These are phyloP conservation scores for Gallinago media DNA, from an alignment of 2,113 vertebrate genomes.

Conservation along the genomic window DNA sequence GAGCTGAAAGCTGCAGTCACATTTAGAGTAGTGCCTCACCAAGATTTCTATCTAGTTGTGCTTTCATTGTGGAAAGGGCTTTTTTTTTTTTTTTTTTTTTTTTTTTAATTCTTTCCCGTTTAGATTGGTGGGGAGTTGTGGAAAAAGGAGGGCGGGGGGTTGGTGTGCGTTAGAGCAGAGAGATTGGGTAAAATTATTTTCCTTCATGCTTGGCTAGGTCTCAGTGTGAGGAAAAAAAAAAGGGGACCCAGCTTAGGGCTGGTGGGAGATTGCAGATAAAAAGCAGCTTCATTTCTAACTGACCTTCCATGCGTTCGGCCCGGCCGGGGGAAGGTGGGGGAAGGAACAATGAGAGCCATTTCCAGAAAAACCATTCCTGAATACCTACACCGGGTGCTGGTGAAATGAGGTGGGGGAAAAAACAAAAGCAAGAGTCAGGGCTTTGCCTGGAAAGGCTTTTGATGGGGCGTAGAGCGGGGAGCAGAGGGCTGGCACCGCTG, in stretches of 20 bases:
- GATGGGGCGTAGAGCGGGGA: neutral
- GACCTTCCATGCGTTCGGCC: slow-evolving; percentile 70
- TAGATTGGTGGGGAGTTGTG: slow-evolving; percentile 18
- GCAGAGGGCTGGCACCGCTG: neutral
- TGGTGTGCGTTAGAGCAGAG: slow-evolving; percentile 78
- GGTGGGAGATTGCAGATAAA: slow-evolving; percentile 83
- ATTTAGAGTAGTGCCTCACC: slow-evolving; percentile 44
- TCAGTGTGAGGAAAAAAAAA: slow-evolving; percentile 63
- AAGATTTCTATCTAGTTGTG: slow-evolving; percentile 52
- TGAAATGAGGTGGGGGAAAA: neutral
- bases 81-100: neutral
- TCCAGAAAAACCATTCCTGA: slow-evolving; percentile 36
- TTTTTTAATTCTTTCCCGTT: slow-evolving; percentile 30
- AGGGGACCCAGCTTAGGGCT: slow-evolving; percentile 78
- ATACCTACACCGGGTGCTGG: neutral
- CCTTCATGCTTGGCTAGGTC: slow-evolving; percentile 82
- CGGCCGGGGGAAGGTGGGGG: neutral
- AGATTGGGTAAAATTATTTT: slow-evolving; percentile 86
- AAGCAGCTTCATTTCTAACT: slow-evolving; percentile 81
- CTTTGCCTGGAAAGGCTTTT: neutral
- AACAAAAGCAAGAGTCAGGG: slow-evolving; percentile 36
- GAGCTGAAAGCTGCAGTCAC: neutral
- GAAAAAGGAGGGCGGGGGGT: slow-evolving; percentile 31
- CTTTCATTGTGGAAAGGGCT: slow-evolving; percentile 41
- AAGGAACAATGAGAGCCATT: slow-evolving; percentile 66